Evolutionary conservation across 2,113 vertebrate genomes (phyloP), one percentile per base, ranked within the genome.

Genomic region (Malurus alboscapulatus): DNA sequence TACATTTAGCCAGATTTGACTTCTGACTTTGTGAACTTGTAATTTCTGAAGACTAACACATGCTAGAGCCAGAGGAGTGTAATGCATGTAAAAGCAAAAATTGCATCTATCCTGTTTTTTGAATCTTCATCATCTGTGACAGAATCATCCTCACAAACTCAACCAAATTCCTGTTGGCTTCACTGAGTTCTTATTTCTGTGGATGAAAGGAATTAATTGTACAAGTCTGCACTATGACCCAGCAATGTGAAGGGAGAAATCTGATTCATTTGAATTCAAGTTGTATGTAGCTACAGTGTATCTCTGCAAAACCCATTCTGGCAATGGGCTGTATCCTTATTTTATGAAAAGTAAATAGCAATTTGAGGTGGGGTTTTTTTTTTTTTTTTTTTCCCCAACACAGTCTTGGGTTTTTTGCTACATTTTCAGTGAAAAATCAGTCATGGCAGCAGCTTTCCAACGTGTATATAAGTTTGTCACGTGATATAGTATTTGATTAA

Each of bases 401-500:
- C 26, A 25, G 6, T 34, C 10, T 38, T 15, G 5, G 5, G 12
- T 54, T 4, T 44, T 61, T 42, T 92, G 36, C 36, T 78, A 12
- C 6, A 4, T 84, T 48, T 57, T 40, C 42, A 15, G 14, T 54
- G 53, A 62, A 71, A 71, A 66, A 51, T 36, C 18, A 36, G 45
- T 44, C 22, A 6, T 15, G 47, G 38, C 22, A 5, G 48, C 17
- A 55, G 9, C 17, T 68, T 61, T 44, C 26, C 25, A 51, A 66
- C 61, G 27, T 29, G 14, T 13, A 0, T 26, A 0, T 20, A n/a
- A n/a, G 4, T 32, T 44, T 66, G 61, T 32, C 26, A 14, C 4
- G 3, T 5, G 18, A 62, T 21, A 12, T 7, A 26, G n/a, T 3
- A 3, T 32, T 76, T 47, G 81, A 32, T 44, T 21, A 44, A 71